phyloP scores from a whole-genome alignment of 2,888 invertebrate genomes.

The Heliconius ethilla region DNA sequence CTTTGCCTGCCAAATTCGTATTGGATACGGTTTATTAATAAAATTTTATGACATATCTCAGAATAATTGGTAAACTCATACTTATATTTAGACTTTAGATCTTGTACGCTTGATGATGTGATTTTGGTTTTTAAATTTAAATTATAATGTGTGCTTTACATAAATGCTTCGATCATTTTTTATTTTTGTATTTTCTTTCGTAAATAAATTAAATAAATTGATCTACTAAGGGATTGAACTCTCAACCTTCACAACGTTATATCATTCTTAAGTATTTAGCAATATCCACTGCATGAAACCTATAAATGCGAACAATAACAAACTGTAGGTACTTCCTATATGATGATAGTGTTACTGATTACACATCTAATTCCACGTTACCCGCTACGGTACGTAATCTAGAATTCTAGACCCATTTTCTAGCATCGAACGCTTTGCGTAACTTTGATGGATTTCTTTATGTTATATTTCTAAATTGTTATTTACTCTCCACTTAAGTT shows the following conservation, averaged over 20 bases:
- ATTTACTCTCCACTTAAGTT: constrained; percentile 11
- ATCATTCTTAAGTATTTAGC: not conserved
- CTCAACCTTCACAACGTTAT: not conserved
- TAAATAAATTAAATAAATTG: too few species aligned
- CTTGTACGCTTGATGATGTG: not conserved
- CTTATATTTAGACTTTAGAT: constrained; percentile 31
- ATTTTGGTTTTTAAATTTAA: not conserved
- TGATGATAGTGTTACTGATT: constrained; percentile 33
- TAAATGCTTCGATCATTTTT: too few species aligned
- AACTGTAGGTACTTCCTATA: constrained; percentile 20
- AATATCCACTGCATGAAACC: not conserved
- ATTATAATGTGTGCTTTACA: not conserved
- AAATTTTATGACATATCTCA: constrained; percentile 24
- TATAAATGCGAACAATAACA: constrained; percentile 8
- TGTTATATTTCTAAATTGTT: constrained; percentile 26
- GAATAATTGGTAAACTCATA: constrained; percentile 29
- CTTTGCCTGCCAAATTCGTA: constrained; percentile 33
- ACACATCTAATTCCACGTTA: constrained; percentile 46
- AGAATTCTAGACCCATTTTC: constrained; percentile 39
- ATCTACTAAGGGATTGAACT: too few species aligned
- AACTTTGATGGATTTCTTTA: constrained; percentile 29
- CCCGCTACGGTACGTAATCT: constrained; percentile 36
- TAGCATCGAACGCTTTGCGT: constrained; percentile 38
- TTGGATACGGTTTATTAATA: constrained; percentile 39
- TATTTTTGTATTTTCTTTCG: too few species aligned